Conservation (phyloP, 2,113 vertebrate genomes). For the Neolamprologus modestus region DNA sequence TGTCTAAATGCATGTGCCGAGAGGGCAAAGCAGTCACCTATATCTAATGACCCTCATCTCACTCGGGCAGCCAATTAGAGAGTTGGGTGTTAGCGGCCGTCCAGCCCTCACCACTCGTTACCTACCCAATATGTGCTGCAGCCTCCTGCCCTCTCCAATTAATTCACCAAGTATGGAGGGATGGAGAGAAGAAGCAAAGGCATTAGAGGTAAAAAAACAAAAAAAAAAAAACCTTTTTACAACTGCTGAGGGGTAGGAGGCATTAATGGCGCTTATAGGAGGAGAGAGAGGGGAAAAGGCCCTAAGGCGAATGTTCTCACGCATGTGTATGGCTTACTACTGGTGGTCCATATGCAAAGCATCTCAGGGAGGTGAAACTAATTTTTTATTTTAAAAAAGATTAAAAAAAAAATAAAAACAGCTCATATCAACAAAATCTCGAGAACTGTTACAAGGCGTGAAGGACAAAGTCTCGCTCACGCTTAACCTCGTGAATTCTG, state of each 20-base stretch:
- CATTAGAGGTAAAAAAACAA: slow-evolving; percentile 34
- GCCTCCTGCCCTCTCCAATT: slow-evolving; percentile 64
- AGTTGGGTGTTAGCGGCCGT: slow-evolving; percentile 34
- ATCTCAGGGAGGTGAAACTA: not conserved
- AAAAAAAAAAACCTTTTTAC: slow-evolving; percentile 13
- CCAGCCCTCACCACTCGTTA: slow-evolving; percentile 50
- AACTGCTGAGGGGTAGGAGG: not conserved
- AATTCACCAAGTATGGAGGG: slow-evolving; percentile 45
- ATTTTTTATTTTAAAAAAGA: not conserved
- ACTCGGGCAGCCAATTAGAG: slow-evolving; percentile 68
- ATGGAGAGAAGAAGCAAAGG: slow-evolving; percentile 3
- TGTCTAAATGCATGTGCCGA: not conserved
- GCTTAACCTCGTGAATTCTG: not conserved
- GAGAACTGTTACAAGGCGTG: not conserved
- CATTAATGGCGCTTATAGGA: not conserved
- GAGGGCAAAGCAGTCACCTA: slow-evolving; percentile 39
- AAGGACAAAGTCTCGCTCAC: not conserved
- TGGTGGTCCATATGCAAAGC: not conserved
- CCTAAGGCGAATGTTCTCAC: not conserved
- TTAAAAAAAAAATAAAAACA: not conserved
- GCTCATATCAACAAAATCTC: not conserved
- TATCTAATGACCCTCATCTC: slow-evolving; percentile 64
- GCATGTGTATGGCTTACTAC: not conserved
- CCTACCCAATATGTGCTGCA: slow-evolving; percentile 49
- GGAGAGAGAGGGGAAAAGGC: not conserved